These are phyloP conservation scores for Xyrichtys novacula DNA, from an alignment of 2,797 vertebrate species.

Conservation along the genomic window DNA sequence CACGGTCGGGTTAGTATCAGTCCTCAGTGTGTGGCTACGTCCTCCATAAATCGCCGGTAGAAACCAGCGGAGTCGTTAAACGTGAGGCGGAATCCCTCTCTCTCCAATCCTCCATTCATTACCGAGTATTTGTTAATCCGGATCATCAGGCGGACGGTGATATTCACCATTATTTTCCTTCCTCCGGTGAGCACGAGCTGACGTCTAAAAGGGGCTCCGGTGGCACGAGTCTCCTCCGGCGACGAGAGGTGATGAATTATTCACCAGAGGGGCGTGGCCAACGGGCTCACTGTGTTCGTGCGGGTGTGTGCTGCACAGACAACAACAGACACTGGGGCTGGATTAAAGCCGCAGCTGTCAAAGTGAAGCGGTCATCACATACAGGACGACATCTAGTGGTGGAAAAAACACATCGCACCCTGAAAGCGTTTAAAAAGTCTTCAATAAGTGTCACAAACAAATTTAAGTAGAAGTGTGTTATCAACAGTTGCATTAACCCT, in stretches of 20 bases:
- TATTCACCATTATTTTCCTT: slow-evolving; percentile 15
- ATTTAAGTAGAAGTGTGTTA: too few relatives aligned
- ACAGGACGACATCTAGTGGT: slow-evolving; percentile 55
- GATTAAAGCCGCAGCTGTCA: slow-evolving; percentile 29
- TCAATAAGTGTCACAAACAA: too few relatives aligned
- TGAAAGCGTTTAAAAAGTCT: neutral
- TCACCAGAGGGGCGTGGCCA: slow-evolving; percentile 66
- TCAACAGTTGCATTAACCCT: too few relatives aligned
- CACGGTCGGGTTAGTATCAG: slow-evolving; percentile 53
- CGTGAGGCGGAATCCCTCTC: slow-evolving; percentile 30
- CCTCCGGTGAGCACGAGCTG: slow-evolving; percentile 54
- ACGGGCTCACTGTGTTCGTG: neutral
- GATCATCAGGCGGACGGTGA: neutral
- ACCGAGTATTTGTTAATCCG: slow-evolving; percentile 3
- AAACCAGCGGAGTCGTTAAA: slow-evolving; percentile 22
- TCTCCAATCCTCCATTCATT: slow-evolving; percentile 35
- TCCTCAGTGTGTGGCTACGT: slow-evolving; percentile 33
- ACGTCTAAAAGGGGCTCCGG: slow-evolving; percentile 53
- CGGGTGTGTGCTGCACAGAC: slow-evolving; percentile 14
- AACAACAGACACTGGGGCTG: slow-evolving; percentile 18
- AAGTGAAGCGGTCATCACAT: neutral
- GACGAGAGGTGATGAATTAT: slow-evolving; percentile 66
- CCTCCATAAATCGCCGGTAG: slow-evolving; percentile 45
- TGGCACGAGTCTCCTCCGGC: slow-evolving; percentile 60
- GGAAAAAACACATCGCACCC: neutral